A percentile compares a stretch with the other conserved stretches of the same genome.
Conservation (phyloP, 2,797 vertebrate genomes). For the Rhadinocentrus ornatus region DNA sequence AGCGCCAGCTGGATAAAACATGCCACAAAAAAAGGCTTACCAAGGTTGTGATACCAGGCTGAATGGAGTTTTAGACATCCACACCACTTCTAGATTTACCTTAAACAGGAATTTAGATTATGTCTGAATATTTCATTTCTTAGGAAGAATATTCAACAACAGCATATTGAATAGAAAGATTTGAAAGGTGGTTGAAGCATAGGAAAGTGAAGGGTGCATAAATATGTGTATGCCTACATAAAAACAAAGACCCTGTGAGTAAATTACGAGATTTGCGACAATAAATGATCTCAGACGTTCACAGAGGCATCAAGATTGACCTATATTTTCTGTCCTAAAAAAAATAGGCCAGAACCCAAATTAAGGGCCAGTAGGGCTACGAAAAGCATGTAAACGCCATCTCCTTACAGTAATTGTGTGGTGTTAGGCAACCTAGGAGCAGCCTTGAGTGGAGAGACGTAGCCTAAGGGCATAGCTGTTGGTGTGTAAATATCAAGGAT, state of each 20-base stretch:
- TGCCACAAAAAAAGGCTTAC: conserved; percentile 2
- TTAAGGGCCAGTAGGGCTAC: conserved; percentile 69
- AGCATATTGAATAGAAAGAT: background rate
- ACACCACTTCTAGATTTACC: background rate
- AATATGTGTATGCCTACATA: conserved; percentile 10
- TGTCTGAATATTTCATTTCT: conserved; percentile 2
- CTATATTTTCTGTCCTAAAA: conserved; percentile 77
- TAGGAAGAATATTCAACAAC: conserved; percentile 4
- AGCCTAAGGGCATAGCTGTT: conserved; percentile 69
- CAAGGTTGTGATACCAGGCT: background rate
- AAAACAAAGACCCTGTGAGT: conserved; percentile 72
- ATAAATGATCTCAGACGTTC: conserved; percentile 78
- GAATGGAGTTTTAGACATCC: background rate
- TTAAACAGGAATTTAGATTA: background rate
- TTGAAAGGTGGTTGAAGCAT: background rate
- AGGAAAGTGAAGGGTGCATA: background rate
- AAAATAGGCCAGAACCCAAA: conserved; percentile 82
- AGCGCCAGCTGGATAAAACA: background rate
- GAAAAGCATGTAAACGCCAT: conserved; percentile 65
- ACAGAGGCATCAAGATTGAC: conserved; percentile 77
- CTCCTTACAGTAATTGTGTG: conserved; percentile 73
- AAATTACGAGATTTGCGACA: conserved; percentile 69
- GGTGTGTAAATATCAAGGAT: conserved; percentile 71
- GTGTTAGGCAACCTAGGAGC: conserved; percentile 56
- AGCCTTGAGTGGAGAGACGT: conserved; percentile 61